phyloP scores from a whole-genome alignment of 2,888 invertebrate genomes.

The Campopleginae sp. region DNA sequence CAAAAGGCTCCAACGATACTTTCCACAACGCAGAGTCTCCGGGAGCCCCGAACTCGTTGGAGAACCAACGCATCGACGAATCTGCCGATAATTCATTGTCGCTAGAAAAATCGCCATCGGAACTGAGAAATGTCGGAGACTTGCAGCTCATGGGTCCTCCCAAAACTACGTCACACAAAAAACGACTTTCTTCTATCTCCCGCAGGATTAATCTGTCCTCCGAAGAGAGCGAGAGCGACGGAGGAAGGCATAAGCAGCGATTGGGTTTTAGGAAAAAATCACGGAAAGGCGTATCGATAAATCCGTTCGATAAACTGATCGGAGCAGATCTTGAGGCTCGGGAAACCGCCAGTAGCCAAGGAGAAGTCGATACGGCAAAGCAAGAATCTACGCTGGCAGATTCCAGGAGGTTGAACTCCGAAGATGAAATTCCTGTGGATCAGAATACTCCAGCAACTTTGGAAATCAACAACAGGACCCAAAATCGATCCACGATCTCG shows the following conservation, averaged over 20 bases:
- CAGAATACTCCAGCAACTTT: neutral
- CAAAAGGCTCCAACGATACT: neutral
- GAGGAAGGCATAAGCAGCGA: neutral
- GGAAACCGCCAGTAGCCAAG: neutral
- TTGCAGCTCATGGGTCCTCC: conserved; percentile 42
- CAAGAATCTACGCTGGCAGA: neutral
- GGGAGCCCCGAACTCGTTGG: neutral
- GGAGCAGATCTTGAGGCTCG: neutral
- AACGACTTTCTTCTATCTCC: conserved; percentile 28
- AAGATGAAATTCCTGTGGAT: neutral
- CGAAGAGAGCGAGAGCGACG: conserved; percentile 49
- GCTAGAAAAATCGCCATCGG: neutral
- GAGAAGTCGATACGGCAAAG: neutral
- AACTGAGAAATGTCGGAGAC: neutral
- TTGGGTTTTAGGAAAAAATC: neutral
- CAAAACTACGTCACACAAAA: conserved; percentile 11
- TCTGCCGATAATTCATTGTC: neutral
- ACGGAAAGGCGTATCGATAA: conserved; percentile 23
- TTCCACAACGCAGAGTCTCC: conserved; percentile 1
- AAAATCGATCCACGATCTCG: neutral
- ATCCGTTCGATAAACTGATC: conserved; percentile 56
- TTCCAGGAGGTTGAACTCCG: neutral
- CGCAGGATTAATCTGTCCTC: conserved; percentile 28
- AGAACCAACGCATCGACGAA: neutral
- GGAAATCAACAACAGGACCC: neutral